Evolutionary conservation across 2,888 invertebrate genomes (phyloP).

Genomic region (Ophioninae sp.): DNA sequence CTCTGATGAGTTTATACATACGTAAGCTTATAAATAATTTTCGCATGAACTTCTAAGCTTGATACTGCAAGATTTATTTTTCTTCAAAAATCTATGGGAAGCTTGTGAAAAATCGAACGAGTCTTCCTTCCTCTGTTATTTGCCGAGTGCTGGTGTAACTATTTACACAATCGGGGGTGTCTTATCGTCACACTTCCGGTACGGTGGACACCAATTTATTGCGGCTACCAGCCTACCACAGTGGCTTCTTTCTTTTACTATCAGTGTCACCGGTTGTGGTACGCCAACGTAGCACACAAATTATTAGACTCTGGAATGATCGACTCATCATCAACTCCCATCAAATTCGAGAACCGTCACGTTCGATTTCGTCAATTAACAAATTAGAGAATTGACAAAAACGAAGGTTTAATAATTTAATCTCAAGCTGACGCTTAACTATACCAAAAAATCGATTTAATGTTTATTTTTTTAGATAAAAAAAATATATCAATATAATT

Average conservation of each 20-base stretch:
- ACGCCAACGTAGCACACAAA: conserved; percentile 7
- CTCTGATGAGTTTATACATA: neutral
- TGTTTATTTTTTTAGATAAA: no score
- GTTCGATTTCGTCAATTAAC: neutral
- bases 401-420: neutral
- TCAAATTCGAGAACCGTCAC: neutral
- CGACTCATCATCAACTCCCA: conserved; percentile 25
- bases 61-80: conserved; percentile 19
- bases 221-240: conserved; percentile 51
- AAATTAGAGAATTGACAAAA: neutral
- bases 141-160: conserved; percentile 29
- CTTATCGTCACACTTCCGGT: conserved; percentile 71
- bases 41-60: conserved; percentile 42
- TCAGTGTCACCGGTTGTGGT: conserved; percentile 30
- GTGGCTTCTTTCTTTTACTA: conserved; percentile 59
- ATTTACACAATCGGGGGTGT: conserved; percentile 56
- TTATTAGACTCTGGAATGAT: conserved; percentile 45
- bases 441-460: no score
- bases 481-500: no score
- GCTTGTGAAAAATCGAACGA: conserved; percentile 49
- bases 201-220: conserved; percentile 70
- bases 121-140: conserved; percentile 43
- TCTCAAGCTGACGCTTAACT: no score
- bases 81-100: conserved; percentile 7
- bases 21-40: conserved; percentile 1